A percentile compares a stretch with the other conserved stretches of the same genome.
phyloP scores from a whole-genome alignment of 2,888 invertebrate genomes.

The Brachypalpus laphriformis region DNA sequence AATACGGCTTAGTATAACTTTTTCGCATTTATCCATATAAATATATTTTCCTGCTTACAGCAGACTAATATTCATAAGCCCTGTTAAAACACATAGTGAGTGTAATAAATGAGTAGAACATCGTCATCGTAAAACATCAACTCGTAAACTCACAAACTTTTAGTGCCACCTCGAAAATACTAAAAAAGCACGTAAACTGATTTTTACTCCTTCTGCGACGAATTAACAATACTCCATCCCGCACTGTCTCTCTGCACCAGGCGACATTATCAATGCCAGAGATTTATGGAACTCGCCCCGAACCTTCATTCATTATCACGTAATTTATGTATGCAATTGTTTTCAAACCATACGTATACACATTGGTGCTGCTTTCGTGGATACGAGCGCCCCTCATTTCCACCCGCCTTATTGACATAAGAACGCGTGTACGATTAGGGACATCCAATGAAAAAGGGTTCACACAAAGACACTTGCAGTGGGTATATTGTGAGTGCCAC shows the following conservation, averaged over 20 bases:
- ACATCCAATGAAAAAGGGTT: slow-evolving; percentile 4
- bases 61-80: slow-evolving; percentile 37
- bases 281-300: slow-evolving; percentile 70
- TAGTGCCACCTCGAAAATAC: slow-evolving; percentile 66
- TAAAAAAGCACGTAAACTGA: slow-evolving; percentile 67
- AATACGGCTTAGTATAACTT: not conserved
- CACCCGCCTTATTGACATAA: slow-evolving; percentile 33
- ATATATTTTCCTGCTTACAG: slow-evolving; percentile 3
- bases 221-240: slow-evolving; percentile 22
- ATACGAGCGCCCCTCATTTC: not conserved
- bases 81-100: slow-evolving; percentile 16
- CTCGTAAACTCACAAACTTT: slow-evolving; percentile 59
- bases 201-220: slow-evolving; percentile 33
- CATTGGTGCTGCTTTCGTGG: not conserved
- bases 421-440: slow-evolving; percentile 36
- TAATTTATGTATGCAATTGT: slow-evolving; percentile 74
- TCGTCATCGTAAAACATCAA: slow-evolving; percentile 63
- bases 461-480: not conserved
- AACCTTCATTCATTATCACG: slow-evolving; percentile 72
- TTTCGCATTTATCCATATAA: not conserved
- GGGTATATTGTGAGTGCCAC: not conserved
- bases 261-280: slow-evolving; percentile 68
- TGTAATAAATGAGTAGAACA: slow-evolving; percentile 62
- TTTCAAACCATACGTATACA: slow-evolving; percentile 30
- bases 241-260: not conserved